phyloP scores from a whole-genome alignment of 2,888 invertebrate genomes.

The Pyrocoelia pectoralis region DNA sequence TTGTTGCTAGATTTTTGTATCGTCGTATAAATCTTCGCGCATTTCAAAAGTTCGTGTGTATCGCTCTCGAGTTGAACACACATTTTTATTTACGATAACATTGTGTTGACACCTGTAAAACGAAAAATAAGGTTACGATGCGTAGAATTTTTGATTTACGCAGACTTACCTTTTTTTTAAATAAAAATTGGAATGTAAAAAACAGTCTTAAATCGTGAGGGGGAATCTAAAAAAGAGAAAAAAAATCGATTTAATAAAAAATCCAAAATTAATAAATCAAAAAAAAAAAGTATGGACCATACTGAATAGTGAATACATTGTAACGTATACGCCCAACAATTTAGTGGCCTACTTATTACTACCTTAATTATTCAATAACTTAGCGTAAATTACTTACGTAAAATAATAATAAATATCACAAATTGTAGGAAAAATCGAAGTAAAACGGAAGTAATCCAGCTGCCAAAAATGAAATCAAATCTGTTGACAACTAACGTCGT shows the following conservation, averaged over 20 bases:
- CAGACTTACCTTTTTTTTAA: conserved; percentile 3
- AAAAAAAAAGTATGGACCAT: conserved; percentile 56
- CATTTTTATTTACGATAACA: conserved; percentile 27
- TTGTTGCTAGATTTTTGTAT: background rate
- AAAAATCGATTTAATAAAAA: conserved; percentile 55
- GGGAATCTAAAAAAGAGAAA: conserved; percentile 4
- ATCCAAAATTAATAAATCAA: conserved; percentile 52
- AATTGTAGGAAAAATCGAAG: conserved; percentile 22
- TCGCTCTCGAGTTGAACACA: conserved; percentile 16
- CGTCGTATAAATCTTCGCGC: conserved; percentile 12
- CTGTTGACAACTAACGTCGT: conserved; percentile 36
- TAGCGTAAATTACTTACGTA: conserved; percentile 27
- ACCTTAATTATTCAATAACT: background rate
- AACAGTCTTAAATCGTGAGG: background rate
- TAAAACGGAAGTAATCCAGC: conserved; percentile 13
- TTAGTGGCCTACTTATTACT: conserved; percentile 54
- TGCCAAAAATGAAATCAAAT: conserved; percentile 24
- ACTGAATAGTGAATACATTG: conserved; percentile 53
- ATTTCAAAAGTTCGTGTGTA: conserved; percentile 19
- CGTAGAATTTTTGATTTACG: background rate
- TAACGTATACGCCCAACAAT: conserved; percentile 55
- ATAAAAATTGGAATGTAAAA: conserved; percentile 4
- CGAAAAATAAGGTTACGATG: background rate
- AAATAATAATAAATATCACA: conserved; percentile 34
- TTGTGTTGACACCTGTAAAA: conserved; percentile 13